phyloP scores from a whole-genome alignment of 2,888 invertebrate species.

The Chelonus formosanus region DNA sequence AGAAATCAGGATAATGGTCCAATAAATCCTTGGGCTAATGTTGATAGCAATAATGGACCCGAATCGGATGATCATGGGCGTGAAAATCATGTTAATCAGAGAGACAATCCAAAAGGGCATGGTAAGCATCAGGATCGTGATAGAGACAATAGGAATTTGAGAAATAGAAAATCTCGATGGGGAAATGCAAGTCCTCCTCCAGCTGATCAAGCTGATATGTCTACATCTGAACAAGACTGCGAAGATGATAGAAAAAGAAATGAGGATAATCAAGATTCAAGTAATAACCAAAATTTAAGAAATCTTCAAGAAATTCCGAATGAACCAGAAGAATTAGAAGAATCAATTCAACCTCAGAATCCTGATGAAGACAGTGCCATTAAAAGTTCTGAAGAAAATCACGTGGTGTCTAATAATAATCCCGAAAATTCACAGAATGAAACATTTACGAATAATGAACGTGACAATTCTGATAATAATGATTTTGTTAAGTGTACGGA shows the following conservation, averaged over 20 bases:
- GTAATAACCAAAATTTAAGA: conserved; percentile 1
- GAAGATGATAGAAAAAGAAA: conserved; percentile 33
- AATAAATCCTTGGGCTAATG: conserved; percentile 46
- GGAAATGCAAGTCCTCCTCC: conserved; percentile 49
- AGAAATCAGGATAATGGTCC: conserved; percentile 50
- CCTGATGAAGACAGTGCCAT: conserved; percentile 7
- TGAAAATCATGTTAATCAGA: conserved; percentile 36
- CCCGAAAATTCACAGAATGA: conserved; percentile 21
- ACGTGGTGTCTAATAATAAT: conserved; percentile 11
- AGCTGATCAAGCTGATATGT: conserved; percentile 37
- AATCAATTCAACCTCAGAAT: not conserved
- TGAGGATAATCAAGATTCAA: conserved; percentile 2
- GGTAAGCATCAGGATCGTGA: conserved; percentile 35
- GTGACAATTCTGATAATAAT: conserved; percentile 13
- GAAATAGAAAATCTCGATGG: conserved; percentile 54
- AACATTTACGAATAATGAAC: conserved; percentile 4
- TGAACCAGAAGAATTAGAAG: conserved; percentile 2
- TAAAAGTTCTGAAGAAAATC: conserved; percentile 23
- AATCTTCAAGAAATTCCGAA: not conserved
- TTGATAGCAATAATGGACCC: conserved; percentile 44
- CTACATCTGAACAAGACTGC: conserved; percentile 34
- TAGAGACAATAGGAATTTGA: conserved; percentile 32
- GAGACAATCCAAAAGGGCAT: conserved; percentile 43
- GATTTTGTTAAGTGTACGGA: conserved; percentile 2
- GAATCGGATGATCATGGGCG: conserved; percentile 37